Percentiles rank a stretch among this genome's conserved stretches.
Conservation (phyloP, 2,113 vertebrate species). For the Ochotona princeps region DNA sequence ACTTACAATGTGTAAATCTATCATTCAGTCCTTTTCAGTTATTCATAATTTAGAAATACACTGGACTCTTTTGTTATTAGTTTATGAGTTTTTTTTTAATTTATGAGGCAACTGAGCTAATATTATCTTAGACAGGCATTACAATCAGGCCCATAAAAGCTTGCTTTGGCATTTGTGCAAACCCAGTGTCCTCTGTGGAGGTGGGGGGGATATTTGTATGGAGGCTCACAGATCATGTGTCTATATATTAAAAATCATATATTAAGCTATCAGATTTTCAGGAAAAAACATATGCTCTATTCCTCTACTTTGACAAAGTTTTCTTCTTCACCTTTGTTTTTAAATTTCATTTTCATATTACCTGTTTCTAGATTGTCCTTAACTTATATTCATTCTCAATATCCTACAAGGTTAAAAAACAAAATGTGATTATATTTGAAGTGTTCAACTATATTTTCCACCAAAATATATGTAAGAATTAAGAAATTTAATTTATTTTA, state of each 20-base stretch:
- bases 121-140: conserved; percentile 3
- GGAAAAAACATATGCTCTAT: not conserved
- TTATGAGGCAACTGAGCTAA: not conserved
- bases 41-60: conserved; percentile 5
- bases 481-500: conserved; percentile 40
- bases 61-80: not conserved
- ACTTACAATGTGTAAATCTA: not conserved
- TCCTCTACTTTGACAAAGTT: not conserved
- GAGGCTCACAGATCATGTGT: not conserved
- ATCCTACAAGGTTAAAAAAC: not conserved
- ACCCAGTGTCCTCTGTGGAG: not conserved
- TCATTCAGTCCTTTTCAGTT: not conserved
- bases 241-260: conserved; percentile 6
- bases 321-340: conserved; percentile 2
- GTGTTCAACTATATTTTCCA: conserved; percentile 8
- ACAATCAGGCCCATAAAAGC: conserved; percentile 1
- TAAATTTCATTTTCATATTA: conserved; percentile 13
- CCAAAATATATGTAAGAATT: not conserved
- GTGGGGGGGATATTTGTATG: not conserved
- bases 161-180: not conserved
- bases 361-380: not conserved
- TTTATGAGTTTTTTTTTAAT: not conserved
- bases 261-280: not conserved
- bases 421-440: not conserved
- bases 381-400: not conserved